Evolutionary conservation across 2,888 invertebrate species (phyloP).

Genomic region (Lasioglossum lativentre): DNA sequence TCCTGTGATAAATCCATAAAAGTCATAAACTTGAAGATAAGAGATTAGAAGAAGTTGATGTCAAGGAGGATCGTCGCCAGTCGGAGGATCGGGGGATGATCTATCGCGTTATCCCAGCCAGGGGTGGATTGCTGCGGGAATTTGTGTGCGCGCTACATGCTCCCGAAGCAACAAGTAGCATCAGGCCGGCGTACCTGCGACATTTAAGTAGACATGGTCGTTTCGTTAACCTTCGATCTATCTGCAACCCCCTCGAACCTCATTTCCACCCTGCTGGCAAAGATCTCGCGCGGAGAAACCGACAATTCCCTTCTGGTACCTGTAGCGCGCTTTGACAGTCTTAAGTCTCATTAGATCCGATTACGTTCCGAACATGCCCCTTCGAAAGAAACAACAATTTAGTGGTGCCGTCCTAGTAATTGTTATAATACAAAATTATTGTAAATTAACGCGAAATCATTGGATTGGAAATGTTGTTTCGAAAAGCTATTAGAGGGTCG

Average conservation of each 20-base stretch:
- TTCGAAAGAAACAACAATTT: neutral
- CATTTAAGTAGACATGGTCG: constrained; percentile 59
- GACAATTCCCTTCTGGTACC: neutral
- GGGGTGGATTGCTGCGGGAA: constrained; percentile 19
- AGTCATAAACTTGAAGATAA: neutral
- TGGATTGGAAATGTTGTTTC: neutral
- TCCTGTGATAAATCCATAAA: neutral
- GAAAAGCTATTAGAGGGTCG: constrained; percentile 11
- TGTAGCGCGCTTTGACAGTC: neutral
- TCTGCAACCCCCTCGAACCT: constrained; percentile 8
- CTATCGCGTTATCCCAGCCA: neutral
- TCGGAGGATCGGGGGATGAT: neutral
- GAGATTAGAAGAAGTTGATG: neutral
- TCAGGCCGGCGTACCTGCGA: constrained; percentile 44
- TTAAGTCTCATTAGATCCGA: neutral
- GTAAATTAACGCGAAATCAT: too few relatives aligned
- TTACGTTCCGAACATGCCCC: neutral
- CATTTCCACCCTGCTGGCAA: neutral
- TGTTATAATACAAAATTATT: too few relatives aligned
- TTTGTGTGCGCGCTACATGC: constrained; percentile 38
- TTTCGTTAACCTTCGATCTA: constrained; percentile 58
- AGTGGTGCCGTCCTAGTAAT: too few relatives aligned
- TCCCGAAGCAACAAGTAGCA: constrained; percentile 71
- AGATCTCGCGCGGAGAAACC: neutral
- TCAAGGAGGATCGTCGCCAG: neutral